phyloP scores from a whole-genome alignment of 1,140 invertebrate species.

The Drosophila gunungcola region DNA sequence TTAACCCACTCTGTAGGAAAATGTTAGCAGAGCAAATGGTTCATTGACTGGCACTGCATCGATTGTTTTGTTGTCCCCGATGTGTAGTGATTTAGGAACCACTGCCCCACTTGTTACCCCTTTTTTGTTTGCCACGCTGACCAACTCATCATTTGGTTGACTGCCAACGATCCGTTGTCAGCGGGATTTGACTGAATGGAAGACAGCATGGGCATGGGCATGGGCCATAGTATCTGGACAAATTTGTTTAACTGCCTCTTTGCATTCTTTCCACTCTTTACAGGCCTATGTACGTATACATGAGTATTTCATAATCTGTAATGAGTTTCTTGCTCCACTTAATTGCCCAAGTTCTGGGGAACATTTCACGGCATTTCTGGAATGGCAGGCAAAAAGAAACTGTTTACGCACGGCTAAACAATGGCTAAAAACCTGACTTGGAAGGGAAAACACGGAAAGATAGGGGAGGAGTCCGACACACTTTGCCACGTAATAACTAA shows the following conservation, averaged over 20 bases:
- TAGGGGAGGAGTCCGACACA: constrained; percentile 10
- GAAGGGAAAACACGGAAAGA: neutral
- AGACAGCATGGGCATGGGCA: neutral
- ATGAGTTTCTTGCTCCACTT: constrained; percentile 77
- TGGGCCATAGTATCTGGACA: constrained; percentile 24
- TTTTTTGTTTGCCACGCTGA: constrained; percentile 19
- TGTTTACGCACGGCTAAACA: constrained; percentile 41
- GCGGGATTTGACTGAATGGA: constrained; percentile 30
- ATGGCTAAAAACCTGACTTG: constrained; percentile 28
- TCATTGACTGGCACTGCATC: constrained; percentile 30
- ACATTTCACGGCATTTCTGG: constrained; percentile 41
- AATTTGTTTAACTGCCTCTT: constrained; percentile 50
- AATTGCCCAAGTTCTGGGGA: constrained; percentile 63
- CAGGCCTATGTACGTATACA: neutral
- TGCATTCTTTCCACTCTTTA: neutral
- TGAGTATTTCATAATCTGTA: constrained; percentile 74
- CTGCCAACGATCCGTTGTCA: constrained; percentile 27
- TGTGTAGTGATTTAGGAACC: constrained; percentile 57
- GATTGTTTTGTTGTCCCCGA: constrained; percentile 34
- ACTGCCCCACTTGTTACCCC: constrained; percentile 18
- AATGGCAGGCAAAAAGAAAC: constrained; percentile 46
- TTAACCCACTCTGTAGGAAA: neutral
- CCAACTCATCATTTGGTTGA: constrained; percentile 44
- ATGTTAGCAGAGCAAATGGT: constrained; percentile 3
- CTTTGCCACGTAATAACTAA: constrained; percentile 23